phyloP scores from a whole-genome alignment of 2,888 invertebrate species.

The Parapristionchus giblindavisi region DNA sequence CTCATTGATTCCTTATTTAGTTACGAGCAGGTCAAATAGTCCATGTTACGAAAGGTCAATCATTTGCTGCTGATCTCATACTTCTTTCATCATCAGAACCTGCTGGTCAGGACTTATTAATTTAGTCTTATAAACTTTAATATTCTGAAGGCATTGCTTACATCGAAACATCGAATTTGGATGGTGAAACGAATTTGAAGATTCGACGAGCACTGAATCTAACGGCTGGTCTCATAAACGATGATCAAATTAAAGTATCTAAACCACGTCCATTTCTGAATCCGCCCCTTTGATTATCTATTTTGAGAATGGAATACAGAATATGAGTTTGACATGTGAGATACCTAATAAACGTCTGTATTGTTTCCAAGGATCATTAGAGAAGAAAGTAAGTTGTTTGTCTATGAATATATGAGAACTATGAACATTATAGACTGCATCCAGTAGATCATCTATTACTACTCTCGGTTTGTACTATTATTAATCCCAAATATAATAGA shows the following conservation, averaged over 20 bases:
- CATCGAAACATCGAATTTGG: conserved; percentile 96
- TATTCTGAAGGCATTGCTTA: conserved; percentile 84
- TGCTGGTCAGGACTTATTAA: conserved; percentile 72
- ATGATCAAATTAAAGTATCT: conserved; percentile 12
- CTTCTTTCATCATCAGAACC: conserved; percentile 85
- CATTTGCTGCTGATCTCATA: conserved; percentile 94
- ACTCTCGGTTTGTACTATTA: too few relatives aligned
- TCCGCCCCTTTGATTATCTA: not conserved
- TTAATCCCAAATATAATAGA: not conserved
- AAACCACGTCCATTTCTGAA: not conserved
- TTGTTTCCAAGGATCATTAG: conserved; percentile 85
- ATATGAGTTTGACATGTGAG: conserved; percentile 78
- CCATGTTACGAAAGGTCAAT: conserved; percentile 86
- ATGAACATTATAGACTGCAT: too few relatives aligned
- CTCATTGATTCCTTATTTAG: conserved; percentile 25
- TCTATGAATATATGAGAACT: too few relatives aligned
- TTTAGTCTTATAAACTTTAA: not conserved
- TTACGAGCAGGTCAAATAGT: conserved; percentile 82
- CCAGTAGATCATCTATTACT: too few relatives aligned
- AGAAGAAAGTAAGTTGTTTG: conserved; percentile 10
- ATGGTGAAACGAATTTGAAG: conserved; percentile 98
- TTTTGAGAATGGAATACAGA: conserved; percentile 1
- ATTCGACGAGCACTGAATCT: conserved; percentile 79
- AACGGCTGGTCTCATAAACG: not conserved
- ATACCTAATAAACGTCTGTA: conserved; percentile 92